Evolutionary conservation across 2,888 invertebrate genomes (phyloP).

Genomic region (Lottia gigantea): DNA sequence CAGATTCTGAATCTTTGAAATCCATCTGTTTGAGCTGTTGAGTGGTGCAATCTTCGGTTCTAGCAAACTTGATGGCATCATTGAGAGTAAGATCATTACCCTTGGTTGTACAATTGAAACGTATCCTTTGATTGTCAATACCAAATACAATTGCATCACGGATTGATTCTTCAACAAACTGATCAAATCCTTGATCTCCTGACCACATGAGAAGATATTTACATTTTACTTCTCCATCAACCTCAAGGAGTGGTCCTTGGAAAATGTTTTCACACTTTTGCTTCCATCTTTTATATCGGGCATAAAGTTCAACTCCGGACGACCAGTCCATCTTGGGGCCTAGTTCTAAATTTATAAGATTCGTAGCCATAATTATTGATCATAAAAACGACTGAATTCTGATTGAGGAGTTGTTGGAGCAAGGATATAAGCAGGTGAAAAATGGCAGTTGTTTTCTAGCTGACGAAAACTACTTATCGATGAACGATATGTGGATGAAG

Average conservation of each 20-base stretch:
- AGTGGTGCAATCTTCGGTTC: not conserved
- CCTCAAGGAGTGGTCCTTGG: not conserved
- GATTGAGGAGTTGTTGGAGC: too few species aligned
- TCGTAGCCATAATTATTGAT: too few species aligned
- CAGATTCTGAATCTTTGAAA: not conserved
- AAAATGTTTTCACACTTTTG: not conserved
- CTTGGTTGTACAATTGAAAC: not conserved
- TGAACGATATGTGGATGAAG: too few species aligned
- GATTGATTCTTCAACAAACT: not conserved
- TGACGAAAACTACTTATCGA: too few species aligned
- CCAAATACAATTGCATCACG: slow-evolving; percentile 1
- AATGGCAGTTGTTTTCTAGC: too few species aligned
- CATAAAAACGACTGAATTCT: too few species aligned
- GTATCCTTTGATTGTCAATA: not conserved
- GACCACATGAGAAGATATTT: slow-evolving; percentile 5
- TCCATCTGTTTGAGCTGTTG: not conserved
- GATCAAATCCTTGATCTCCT: not conserved
- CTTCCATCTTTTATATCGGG: not conserved
- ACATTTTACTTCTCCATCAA: slow-evolving; percentile 7
- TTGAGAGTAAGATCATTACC: not conserved
- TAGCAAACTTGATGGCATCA: not conserved
- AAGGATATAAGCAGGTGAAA: too few species aligned
- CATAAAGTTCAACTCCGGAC: not conserved
- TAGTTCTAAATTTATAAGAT: not conserved
- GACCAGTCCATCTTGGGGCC: not conserved